Evolutionary conservation across 2,888 invertebrate species (phyloP), one percentile per base, ranked within the genome.

Genomic region (Dryococelus australis): DNA sequence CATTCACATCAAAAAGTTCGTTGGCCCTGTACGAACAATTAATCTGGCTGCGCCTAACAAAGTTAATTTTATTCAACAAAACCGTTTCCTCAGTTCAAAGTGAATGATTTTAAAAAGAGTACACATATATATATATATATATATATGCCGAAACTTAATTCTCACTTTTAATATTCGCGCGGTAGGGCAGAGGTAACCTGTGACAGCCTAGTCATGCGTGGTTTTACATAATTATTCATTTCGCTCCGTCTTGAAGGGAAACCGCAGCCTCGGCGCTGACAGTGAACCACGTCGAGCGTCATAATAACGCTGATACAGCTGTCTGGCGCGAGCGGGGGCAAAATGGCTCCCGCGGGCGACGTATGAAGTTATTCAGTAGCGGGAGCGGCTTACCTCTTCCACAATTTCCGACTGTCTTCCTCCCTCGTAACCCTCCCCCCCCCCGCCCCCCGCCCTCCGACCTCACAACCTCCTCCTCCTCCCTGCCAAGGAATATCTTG

Each of bases 241-340:
- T 24, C 65, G 24, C 35, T 35, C 35, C 35, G 35, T 35, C 35
- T 1, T 8, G 65, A 16, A 65, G 13, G 10, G 65, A 16, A 13
- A 16, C 47, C 47, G 10, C 16, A 16, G 47, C 12, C 47, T 0
- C n/a, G 1, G n/a, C 65, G 65, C 65, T 65, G 65, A 65, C 65
- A 65, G 65, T n/a, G 65, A 65, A 20, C 6, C 8, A 24, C 65
- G 24, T 65, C n/a, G n/a, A 20, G 6, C 8, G 65, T n/a, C n/a
- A n/a, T n/a, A n/a, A 65, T 65, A 65, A n/a, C 8, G 65, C 65
- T 65, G 65, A 65, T 65, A n/a, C 65, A 65, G 65, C 65, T 65
- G 65, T 20, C 65, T 65, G 20, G 47, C 10, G 47, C 8, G 47
- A 47, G 8, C 47, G 16, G 47, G 47, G 47, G 47, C 12, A 8